A percentile compares a stretch with the other conserved stretches of the same genome.
Conservation (phyloP, 2,888 invertebrate genomes). For the Drosophila helvetica region DNA sequence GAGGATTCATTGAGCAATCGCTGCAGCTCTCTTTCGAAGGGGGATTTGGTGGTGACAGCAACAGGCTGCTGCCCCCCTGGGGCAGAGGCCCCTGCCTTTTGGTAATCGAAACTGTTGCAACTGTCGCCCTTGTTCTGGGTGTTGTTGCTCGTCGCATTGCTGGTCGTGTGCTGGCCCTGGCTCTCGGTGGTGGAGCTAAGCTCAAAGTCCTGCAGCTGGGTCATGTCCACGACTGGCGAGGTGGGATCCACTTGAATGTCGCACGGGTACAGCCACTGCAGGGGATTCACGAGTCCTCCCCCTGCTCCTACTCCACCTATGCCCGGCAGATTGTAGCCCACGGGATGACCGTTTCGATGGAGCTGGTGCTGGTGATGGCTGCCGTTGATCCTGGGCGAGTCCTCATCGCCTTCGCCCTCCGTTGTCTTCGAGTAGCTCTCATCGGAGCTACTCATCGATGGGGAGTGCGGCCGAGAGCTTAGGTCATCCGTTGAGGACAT, state of each 20-base stretch:
- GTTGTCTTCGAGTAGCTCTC: conserved; percentile 93
- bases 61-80: conserved; percentile 15
- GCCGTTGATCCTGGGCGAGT: conserved; percentile 79
- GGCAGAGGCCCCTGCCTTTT: conserved; percentile 43
- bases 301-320: conserved; percentile 25
- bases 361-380: conserved; percentile 62
- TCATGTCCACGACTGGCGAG: conserved; percentile 81
- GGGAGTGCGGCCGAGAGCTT: conserved; percentile 91
- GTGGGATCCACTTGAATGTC: conserved; percentile 86
- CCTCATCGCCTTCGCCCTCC: conserved; percentile 86
- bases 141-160: conserved; percentile 81
- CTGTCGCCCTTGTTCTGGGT: conserved; percentile 87
- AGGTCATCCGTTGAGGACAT: conserved; percentile 92
- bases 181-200: conserved; percentile 84
- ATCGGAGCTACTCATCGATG: conserved; percentile 92
- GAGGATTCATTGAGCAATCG: conserved; percentile 88
- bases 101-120: conserved; percentile 87
- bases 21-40: conserved; percentile 92
- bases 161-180: conserved; percentile 85
- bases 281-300: conserved; percentile 82
- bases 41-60: conserved; percentile 85
- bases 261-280: conserved; percentile 87
- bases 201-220: conserved; percentile 83
- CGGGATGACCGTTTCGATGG: conserved; percentile 55
- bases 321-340: conserved; percentile 15